A percentile compares a stretch with the other conserved stretches of the same genome.
These are phyloP conservation scores for Trisateles emortualis DNA, from an alignment of 2,888 invertebrate species.

Conservation along the genomic window DNA sequence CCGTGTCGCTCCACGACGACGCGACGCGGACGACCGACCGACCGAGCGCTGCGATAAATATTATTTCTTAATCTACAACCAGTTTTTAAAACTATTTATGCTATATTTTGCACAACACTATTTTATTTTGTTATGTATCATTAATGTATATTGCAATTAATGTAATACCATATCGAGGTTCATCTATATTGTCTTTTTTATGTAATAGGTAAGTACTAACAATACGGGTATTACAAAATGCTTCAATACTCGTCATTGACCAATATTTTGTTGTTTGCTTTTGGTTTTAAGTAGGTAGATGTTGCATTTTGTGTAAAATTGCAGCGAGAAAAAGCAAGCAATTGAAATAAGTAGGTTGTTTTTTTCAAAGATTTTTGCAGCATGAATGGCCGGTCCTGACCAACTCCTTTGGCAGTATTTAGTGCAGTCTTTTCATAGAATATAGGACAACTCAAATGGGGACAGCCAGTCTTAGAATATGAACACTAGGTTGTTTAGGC, in stretches of 20 bases:
- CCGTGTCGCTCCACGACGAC: conserved; percentile 44
- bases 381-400: neutral
- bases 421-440: conserved; percentile 9
- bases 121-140: conserved; percentile 33
- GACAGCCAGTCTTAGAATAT: neutral
- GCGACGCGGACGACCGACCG: conserved; percentile 18
- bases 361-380: neutral
- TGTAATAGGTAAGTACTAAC: conserved; percentile 15
- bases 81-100: conserved; percentile 52
- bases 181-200: conserved; percentile 18
- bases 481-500: too few species aligned
- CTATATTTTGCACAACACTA: conserved; percentile 54
- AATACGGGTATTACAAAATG: conserved; percentile 30
- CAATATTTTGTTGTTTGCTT: conserved; percentile 31
- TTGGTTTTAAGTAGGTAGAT: conserved; percentile 9
- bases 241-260: conserved; percentile 28
- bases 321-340: neutral
- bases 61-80: conserved; percentile 71
- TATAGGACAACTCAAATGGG: conserved; percentile 10
- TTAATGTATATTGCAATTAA: conserved; percentile 34
- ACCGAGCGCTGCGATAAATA: conserved; percentile 47
- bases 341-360: neutral
- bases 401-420: conserved; percentile 1
- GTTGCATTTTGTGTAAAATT: conserved; percentile 5
- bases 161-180: conserved; percentile 14